phyloP scores from a whole-genome alignment of 2,888 invertebrate species.

The Rambutsinella grinnellia region DNA sequence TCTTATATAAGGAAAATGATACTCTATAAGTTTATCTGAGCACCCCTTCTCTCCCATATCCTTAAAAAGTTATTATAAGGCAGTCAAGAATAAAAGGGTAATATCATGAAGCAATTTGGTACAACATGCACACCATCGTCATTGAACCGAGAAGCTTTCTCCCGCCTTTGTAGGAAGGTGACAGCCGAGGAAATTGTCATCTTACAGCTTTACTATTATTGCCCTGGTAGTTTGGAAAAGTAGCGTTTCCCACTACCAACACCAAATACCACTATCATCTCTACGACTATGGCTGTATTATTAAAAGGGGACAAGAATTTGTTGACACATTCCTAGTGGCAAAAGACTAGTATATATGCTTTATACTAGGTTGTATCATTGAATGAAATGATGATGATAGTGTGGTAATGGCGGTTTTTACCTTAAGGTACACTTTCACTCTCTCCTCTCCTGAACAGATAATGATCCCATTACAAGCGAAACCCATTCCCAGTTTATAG shows the following conservation, averaged over 20 bases:
- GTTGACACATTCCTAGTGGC: too few relatives aligned
- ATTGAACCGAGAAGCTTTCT: slow-evolving; percentile 48
- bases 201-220: slow-evolving; percentile 47
- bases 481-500: too few relatives aligned
- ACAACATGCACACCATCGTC: slow-evolving; percentile 32
- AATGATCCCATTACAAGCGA: slow-evolving; percentile 24
- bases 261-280: background rate
- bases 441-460: slow-evolving; percentile 10
- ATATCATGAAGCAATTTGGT: slow-evolving; percentile 43
- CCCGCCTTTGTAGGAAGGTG: slow-evolving; percentile 47
- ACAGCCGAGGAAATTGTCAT: slow-evolving; percentile 61
- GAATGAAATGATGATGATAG: slow-evolving; percentile 32
- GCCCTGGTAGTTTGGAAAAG: background rate
- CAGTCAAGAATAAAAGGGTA: background rate
- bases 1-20: too few relatives aligned
- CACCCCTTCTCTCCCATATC: background rate
- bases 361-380: slow-evolving; percentile 38
- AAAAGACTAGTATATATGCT: too few relatives aligned
- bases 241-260: too few relatives aligned
- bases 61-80: background rate
- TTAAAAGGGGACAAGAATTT: too few relatives aligned
- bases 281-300: too few relatives aligned
- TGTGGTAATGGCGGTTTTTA: slow-evolving; percentile 43
- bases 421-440: too few relatives aligned
- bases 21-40: background rate